Percentiles rank a stretch among this genome's conserved stretches.
Evolutionary conservation across 2,797 vertebrate species (phyloP).

Genomic region (Cirrhinus molitorella): DNA sequence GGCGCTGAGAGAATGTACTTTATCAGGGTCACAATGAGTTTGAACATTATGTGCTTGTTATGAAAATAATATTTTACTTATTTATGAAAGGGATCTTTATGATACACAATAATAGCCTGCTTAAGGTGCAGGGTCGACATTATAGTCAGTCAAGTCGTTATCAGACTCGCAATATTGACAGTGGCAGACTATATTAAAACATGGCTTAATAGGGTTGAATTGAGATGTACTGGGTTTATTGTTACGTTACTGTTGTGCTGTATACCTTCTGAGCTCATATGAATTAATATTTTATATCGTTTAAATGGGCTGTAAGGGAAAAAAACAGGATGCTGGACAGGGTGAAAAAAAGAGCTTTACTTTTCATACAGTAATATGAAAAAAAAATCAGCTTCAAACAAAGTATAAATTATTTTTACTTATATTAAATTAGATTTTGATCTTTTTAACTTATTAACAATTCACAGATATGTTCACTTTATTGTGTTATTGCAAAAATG

Average conservation of each 20-base stretch:
- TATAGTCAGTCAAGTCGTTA: not conserved
- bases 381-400: not conserved
- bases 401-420: not conserved
- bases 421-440: not conserved
- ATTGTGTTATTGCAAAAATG: not conserved
- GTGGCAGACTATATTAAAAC: too few relatives aligned
- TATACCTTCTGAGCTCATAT: not conserved
- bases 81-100: constrained; percentile 10
- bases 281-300: not conserved
- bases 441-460: not conserved
- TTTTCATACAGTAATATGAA: not conserved
- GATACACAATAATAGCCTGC: not conserved
- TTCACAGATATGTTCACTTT: not conserved
- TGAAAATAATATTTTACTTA: constrained; percentile 12
- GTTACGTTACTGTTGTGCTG: not conserved
- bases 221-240: not conserved
- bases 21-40: constrained; percentile 22
- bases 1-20: constrained; percentile 2
- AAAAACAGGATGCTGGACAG: not conserved
- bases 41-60: constrained; percentile 18
- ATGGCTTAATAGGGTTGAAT: not conserved
- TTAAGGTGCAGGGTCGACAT: not conserved
- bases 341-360: not conserved
- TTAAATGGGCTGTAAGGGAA: not conserved
- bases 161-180: not conserved